These are phyloP conservation scores for Alligator mississippiensis DNA, from an alignment of 2,113 vertebrate genomes.

Conservation along the genomic window DNA sequence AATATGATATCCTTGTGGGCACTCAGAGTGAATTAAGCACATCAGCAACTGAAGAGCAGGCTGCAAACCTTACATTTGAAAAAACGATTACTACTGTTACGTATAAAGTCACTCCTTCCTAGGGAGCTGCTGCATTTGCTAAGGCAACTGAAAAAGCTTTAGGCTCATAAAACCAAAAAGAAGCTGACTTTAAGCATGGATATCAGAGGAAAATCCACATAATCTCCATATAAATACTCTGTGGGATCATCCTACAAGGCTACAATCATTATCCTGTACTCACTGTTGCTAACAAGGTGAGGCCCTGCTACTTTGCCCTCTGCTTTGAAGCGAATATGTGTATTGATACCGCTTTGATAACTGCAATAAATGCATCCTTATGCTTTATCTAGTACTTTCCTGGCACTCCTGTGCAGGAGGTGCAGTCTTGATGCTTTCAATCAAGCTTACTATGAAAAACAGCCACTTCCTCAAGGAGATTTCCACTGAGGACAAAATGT, in stretches of 20 bases:
- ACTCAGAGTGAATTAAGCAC: not conserved
- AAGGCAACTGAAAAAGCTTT: not conserved
- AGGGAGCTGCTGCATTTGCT: not conserved
- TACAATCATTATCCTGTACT: not conserved
- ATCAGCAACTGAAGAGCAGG: not conserved
- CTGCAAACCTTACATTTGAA: not conserved
- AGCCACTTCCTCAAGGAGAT: no score
- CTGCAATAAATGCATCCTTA: no score
- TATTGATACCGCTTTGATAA: accelerated
- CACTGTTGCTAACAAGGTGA: not conserved
- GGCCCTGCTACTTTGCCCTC: accelerated
- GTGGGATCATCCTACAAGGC: accelerated
- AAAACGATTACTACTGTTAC: not conserved
- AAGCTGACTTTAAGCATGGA: not conserved
- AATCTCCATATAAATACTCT: not conserved
- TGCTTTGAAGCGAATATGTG: accelerated
- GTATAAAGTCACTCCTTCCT: not conserved
- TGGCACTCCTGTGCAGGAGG: no score
- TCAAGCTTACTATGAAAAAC: no score
- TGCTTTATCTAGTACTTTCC: no score
- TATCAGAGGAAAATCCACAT: not conserved
- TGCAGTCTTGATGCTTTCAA: no score
- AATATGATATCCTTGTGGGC: not conserved
- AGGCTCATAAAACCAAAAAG: not conserved
- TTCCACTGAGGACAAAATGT: no score